phyloP scores from a whole-genome alignment of 23 tunicate genomes.

The Botrylloides violaceus region DNA sequence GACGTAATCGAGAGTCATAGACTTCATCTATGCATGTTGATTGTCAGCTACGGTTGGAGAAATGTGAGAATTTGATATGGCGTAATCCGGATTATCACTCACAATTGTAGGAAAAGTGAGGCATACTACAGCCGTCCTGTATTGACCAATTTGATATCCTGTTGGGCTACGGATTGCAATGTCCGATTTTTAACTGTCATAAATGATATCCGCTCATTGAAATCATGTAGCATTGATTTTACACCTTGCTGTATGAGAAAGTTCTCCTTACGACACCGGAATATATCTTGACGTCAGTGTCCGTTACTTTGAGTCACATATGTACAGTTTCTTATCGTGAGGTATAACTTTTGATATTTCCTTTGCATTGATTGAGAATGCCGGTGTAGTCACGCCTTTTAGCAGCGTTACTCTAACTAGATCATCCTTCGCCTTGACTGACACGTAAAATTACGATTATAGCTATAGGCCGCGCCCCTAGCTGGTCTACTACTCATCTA shows the following conservation, averaged over 20 bases:
- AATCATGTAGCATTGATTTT: neutral
- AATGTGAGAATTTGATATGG: neutral
- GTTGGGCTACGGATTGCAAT: neutral
- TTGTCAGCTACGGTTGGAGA: neutral
- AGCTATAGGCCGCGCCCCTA: too few species aligned
- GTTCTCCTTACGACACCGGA: neutral
- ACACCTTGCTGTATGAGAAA: neutral
- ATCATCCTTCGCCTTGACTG: too few species aligned
- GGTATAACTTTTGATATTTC: too few species aligned
- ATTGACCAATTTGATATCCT: constrained; percentile 1
- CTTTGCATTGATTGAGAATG: too few species aligned
- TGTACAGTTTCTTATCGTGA: too few species aligned
- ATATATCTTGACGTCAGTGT: neutral
- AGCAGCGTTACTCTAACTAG: too few species aligned
- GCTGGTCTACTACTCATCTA: too few species aligned
- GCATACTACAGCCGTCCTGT: neutral
- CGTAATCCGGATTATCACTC: neutral
- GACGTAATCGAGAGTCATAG: neutral
- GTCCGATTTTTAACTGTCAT: neutral
- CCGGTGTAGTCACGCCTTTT: too few species aligned
- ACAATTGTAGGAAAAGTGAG: neutral
- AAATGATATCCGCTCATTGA: neutral
- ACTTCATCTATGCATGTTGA: neutral
- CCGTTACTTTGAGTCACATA: neutral
- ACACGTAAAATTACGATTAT: too few species aligned